Evolutionary conservation across 2,797 vertebrate genomes (phyloP).

Genomic region (Zenarchopterus dispar): DNA sequence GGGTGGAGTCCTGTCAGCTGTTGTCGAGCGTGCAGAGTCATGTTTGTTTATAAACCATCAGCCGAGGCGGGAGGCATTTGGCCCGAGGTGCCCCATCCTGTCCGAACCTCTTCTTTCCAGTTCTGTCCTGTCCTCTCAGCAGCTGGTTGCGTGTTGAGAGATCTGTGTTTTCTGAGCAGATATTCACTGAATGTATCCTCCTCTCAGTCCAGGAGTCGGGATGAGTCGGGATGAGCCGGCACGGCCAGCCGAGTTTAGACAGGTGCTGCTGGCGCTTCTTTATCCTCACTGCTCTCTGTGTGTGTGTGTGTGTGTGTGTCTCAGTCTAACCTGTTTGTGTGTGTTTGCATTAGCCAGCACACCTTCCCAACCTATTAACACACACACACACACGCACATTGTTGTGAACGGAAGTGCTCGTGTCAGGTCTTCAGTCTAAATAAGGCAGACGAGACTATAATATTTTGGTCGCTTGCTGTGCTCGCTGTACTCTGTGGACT

Average conservation of each 20-base stretch:
- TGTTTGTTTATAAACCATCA: conserved; percentile 2
- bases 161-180: conserved; percentile 67
- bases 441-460: conserved; percentile 85
- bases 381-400: conserved; percentile 31
- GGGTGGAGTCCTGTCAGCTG: conserved; percentile 1
- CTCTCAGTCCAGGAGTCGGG: conserved; percentile 88
- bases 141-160: conserved; percentile 28
- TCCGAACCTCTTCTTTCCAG: not conserved
- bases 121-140: conserved; percentile 36
- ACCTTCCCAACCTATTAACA: conserved; percentile 33
- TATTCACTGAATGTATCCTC: conserved; percentile 92
- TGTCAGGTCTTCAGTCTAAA: conserved; percentile 82
- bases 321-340: conserved; percentile 13
- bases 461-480: conserved; percentile 83
- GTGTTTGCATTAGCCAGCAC: conserved; percentile 16
- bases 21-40: not conserved
- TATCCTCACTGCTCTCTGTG: conserved; percentile 34
- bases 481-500: conserved; percentile 94
- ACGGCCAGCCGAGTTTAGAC: conserved; percentile 83
- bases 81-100: not conserved
- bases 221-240: conserved; percentile 84
- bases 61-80: not conserved
- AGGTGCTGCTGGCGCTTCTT: conserved; percentile 70
- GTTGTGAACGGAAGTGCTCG: conserved; percentile 66
- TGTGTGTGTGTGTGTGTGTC: conserved; percentile 31